Conservation (phyloP, 2,797 vertebrate genomes). For the Salmo trutta region DNA sequence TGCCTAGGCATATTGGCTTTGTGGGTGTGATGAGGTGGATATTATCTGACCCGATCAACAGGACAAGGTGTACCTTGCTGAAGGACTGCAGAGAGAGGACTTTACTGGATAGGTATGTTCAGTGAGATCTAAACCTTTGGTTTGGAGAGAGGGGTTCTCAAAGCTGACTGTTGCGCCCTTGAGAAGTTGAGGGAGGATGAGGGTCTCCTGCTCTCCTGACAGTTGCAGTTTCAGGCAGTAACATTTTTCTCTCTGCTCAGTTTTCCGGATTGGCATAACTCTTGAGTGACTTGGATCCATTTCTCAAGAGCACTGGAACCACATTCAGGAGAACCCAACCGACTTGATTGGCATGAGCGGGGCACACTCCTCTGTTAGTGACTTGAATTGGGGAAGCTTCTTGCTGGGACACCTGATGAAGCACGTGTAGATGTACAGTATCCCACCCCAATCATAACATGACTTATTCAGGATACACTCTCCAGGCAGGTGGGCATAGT, state of each 20-base stretch:
- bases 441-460: conserved; percentile 14
- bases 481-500: background rate
- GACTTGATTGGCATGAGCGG: background rate
- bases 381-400: background rate
- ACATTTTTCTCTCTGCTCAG: conserved; percentile 11
- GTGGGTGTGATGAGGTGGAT: no score
- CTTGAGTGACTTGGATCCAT: background rate
- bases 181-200: conserved; percentile 14
- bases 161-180: conserved; percentile 9
- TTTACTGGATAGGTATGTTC: no score
- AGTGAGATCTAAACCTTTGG: no score
- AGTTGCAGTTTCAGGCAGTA: conserved; percentile 9
- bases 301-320: conserved; percentile 11
- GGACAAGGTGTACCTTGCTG: no score
- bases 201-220: background rate
- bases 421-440: conserved; percentile 19
- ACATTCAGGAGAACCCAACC: conserved; percentile 23
- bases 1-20: no score
- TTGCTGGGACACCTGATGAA: background rate
- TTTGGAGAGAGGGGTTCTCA: background rate
- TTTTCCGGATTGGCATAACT: conserved; percentile 11
- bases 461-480: conserved; percentile 21
- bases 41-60: no score
- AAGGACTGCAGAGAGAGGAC: no score
- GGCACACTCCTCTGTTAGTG: conserved; percentile 2